Evolutionary conservation across 30 jellyfish, hydroid and myxozoan genomes (phyloP), one percentile per base, ranked within the genome.

Genomic region (Aurelia sp.): DNA sequence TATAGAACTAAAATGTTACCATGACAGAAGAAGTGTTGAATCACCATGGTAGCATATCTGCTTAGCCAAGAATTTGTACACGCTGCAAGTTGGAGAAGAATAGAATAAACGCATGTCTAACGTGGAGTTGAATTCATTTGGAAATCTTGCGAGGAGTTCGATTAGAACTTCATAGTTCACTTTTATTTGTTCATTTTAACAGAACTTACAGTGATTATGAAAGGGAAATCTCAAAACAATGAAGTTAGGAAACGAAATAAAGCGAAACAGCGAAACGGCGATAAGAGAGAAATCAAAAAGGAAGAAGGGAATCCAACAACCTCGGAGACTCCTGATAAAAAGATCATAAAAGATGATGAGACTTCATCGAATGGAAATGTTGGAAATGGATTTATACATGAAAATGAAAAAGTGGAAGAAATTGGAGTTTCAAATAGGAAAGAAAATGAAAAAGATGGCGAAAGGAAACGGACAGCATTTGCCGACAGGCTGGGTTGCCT

Each of bases 401-500:
- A 44, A 44, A 74, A 52, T 17, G 41, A n/a, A 13, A 4, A 20
- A 16, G 7, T 62, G n/a, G 68, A 83, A 55, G 79, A 79, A 59
- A 18, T 35, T 31, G 58, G 21, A 50, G 59, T 18, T 65, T 82
- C 66, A 7, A 82, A 58, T 64, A 52, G 41, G 57, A 60, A 59
- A 6, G 78, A 77, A 61, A 23, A 60, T 13, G 27, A n/a, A 15
- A 61, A 61, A 22, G 33, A 61, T 11, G 27, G 27, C 33, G 71
- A 22, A 10, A 66, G 11, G 48, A 66, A 66, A 18, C 18, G 41
- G 41, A 18, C 72, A 19, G 48, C 18, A 48, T 44, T 62, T 41
- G 50, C 55, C 35, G 83, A 68, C 70, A 81, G 91, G 68, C 63
- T 81, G 76, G 83, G 84, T 17, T 81, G 84, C 8, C 59, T 81